These are phyloP conservation scores for Gadus macrocephalus DNA, from an alignment of 2,113 vertebrate genomes.

Conservation along the genomic window DNA sequence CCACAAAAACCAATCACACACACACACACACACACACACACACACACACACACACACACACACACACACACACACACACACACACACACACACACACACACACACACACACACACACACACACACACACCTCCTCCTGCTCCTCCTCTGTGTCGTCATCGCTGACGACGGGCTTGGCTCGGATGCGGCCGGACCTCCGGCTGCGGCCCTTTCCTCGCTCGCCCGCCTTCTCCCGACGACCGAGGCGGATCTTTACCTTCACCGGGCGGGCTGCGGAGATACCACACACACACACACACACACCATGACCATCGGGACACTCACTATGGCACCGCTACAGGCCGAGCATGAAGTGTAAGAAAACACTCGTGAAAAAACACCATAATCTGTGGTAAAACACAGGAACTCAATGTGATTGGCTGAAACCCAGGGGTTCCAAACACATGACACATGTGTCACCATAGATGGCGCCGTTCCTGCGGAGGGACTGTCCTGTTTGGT, in stretches of 20 bases:
- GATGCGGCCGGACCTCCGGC: slow-evolving; percentile 78
- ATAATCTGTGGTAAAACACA: too few relatives aligned
- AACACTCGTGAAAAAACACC: too few relatives aligned
- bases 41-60: background rate
- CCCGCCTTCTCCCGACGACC: slow-evolving; percentile 83
- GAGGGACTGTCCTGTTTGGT: too few relatives aligned
- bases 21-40: background rate
- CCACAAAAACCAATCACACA: background rate
- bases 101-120: background rate
- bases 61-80: background rate
- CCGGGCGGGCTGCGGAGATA: slow-evolving; percentile 77
- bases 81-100: background rate
- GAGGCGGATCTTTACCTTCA: slow-evolving; percentile 93
- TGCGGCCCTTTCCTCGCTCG: slow-evolving; percentile 78
- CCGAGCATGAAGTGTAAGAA: too few relatives aligned
- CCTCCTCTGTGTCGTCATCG: slow-evolving; percentile 92
- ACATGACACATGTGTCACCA: too few relatives aligned
- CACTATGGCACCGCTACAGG: background rate
- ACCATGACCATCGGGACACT: background rate
- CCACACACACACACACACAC: slow-evolving; percentile 8
- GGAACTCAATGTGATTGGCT: too few relatives aligned
- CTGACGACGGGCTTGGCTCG: slow-evolving; percentile 90
- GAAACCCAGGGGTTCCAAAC: too few relatives aligned
- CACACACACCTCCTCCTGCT: slow-evolving; percentile 86
- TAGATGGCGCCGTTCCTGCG: too few relatives aligned